Evolutionary conservation across 1,140 invertebrate genomes (phyloP), one percentile per base, ranked within the genome.

Genomic region (Sitobion miscanthi): DNA sequence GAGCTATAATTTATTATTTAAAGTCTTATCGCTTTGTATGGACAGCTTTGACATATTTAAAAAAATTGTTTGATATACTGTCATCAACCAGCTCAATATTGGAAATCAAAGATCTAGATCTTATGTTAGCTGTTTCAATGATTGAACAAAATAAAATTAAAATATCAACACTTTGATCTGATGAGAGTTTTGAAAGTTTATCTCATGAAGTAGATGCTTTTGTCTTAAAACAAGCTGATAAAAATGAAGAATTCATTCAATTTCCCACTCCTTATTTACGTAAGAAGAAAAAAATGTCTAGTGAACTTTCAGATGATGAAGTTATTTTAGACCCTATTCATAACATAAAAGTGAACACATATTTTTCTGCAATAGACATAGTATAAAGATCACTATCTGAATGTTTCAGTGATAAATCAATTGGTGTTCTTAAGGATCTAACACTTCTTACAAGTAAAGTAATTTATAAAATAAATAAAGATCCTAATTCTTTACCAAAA

Each of bases 301-400:
- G 45, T 87, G 85, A 87, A n/a, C 25, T 87, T 87, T 87, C 45
- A 49, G 45, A 87, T 47, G 45, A 87, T n/a, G 85, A 87, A 87
- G 9, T 47, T 49, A 87, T 87, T 47, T 87, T 20, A 47, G 45
- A 87, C 49, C 45, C 45, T 87, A 87, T 47, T 87, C 25, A 87
- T n/a, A 87, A 87, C 42, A 87, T 87, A n/a, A 87, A 87, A 87
- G 83, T 87, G 17, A 87, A 87, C 47, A 87, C 85, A n/a, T 49
- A 49, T 87, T 87, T 47, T 49, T 87, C 30, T 87, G 42, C 85
- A 87, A 5, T 87, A 87, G 85, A 87, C 25, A 87, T 47, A n/a
- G 6, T 87, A 87, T 45, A 30, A 87, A 87, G 21, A 87, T 45
- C n/a, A n/a, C 6, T 87, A 7, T 30, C 8, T 20, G 30, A 87